phyloP scores from a whole-genome alignment of 2,113 vertebrate species.

The Ageneiosus marmoratus region DNA sequence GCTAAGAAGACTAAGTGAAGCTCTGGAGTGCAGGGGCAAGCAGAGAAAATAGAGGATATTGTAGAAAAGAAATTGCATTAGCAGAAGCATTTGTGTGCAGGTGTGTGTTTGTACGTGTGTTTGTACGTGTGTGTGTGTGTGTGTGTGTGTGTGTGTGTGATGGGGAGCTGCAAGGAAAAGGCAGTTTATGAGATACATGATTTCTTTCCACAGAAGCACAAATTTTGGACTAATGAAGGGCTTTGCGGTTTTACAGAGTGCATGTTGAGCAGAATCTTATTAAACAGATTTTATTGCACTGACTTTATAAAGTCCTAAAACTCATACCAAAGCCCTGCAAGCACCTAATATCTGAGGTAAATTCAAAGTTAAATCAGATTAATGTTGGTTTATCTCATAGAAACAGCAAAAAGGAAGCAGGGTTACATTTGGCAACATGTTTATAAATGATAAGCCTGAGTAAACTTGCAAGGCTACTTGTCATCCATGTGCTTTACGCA shows the following conservation, averaged over 20 bases:
- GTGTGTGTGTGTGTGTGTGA: conserved; percentile 63
- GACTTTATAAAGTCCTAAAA: conserved; percentile 21
- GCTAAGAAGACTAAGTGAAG: conserved; percentile 29
- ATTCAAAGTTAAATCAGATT: conserved; percentile 1
- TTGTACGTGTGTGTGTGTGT: conserved; percentile 63
- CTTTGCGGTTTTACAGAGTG: conserved; percentile 10
- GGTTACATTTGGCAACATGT: background rate
- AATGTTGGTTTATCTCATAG: background rate
- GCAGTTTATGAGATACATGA: background rate
- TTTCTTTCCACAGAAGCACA: conserved; percentile 28
- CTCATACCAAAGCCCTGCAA: background rate
- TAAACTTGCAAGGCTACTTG: background rate
- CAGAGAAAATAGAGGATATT: conserved; percentile 23
- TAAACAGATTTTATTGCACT: conserved; percentile 37
- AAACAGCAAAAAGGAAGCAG: background rate
- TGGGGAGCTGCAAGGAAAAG: background rate
- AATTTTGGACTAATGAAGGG: conserved; percentile 33
- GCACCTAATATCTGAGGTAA: background rate
- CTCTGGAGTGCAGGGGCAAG: conserved; percentile 29
- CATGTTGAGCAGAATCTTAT: conserved; percentile 22
- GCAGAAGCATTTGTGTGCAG: conserved; percentile 61
- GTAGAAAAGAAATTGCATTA: conserved; percentile 51
- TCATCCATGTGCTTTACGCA: background rate
- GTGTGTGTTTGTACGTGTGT: conserved; percentile 67
- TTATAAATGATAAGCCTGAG: background rate